Base-by-base conservation (phyloP, 2,113 vertebrate species). In the Solea solea region DNA sequence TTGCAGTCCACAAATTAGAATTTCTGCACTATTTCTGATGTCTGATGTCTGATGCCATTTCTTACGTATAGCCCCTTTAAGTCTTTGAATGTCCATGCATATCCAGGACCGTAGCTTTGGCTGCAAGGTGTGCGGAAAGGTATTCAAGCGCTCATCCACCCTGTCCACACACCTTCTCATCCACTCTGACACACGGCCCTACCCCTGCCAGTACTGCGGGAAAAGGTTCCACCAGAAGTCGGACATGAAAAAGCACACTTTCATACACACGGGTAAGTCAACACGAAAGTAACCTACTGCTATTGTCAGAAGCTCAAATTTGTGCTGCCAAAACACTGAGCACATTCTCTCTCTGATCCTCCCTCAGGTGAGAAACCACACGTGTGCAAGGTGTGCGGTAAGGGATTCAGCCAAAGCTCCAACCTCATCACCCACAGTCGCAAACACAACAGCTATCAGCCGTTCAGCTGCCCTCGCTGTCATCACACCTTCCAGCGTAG, bases 171-270 rank as follows among this genome's bases (percentile, higher is more conserved):
- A 95, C 74, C 82, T 92, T 41, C 93, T 95, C 78, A 95, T 95
- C 80, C 94, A 95, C 91, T 94, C 94, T 0, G 92, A 95, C 93
- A 95, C 91, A 0, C 58, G 94, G 41, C 94, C 94, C 1, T 94
- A 93, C 76, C 92, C 93, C 46, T 95, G 94, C 72, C 93, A 93
- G 74, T 94, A 93, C 89, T 95, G 94, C 7, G 92, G 91, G 63
- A 95, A 95, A 64, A 85, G 93, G 44, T 94, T 94, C 80, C 94
- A 95, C 89, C 94, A 95, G 90, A 95, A 94, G 72, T 95, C 94
- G 1, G 94, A 95, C 82, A 95, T 95, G 94, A 95, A 95, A 88
- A 95, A 95, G 65, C 94, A 95, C 81, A 95, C 94, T 28, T 95
- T 94, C 81, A 94, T 92, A 64, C 94, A 95, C 91, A 94, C 94